A percentile compares a stretch with the other conserved stretches of the same genome.
Conservation (phyloP, 2,797 vertebrate species). For the Sibirionetta formosa region DNA sequence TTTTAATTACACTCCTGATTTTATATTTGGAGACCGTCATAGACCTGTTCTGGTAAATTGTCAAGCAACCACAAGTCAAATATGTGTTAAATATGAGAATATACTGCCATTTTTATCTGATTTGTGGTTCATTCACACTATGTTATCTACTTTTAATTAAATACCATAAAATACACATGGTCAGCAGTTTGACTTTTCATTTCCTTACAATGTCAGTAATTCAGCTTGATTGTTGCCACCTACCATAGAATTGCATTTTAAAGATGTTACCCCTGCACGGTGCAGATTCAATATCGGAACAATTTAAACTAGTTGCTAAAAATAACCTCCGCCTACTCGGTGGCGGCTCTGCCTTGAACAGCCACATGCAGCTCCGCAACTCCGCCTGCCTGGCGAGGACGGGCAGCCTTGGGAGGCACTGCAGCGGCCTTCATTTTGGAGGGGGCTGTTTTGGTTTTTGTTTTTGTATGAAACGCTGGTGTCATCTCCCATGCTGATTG, state of each 20-base stretch:
- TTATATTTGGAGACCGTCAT: conserved; percentile 91
- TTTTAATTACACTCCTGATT: conserved; percentile 87
- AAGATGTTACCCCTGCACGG: conserved; percentile 68
- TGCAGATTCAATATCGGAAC: conserved; percentile 66
- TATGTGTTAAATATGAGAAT: conserved; percentile 98
- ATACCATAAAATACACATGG: conserved; percentile 95
- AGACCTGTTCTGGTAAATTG: conserved; percentile 93
- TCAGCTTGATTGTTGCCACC: conserved; percentile 79
- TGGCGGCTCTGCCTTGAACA: conserved; percentile 39
- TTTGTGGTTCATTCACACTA: conserved; percentile 95
- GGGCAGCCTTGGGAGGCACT: conserved; percentile 44
- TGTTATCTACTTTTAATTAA: conserved; percentile 99
- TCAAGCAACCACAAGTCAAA: conserved; percentile 96
- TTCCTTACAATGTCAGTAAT: conserved; percentile 91
- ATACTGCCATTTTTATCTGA: conserved; percentile 97
- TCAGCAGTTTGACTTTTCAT: conserved; percentile 98
- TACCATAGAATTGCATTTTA: conserved; percentile 79
- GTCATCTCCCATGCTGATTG: conserved; percentile 75
- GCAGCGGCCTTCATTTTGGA: conserved; percentile 43
- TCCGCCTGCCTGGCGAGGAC: conserved; percentile 22
- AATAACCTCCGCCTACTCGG: conserved; percentile 58
- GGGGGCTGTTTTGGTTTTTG: neutral
- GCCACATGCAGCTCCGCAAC: conserved; percentile 46
- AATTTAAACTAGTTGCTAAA: conserved; percentile 65
- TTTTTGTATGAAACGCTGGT: conserved; percentile 61